phyloP scores from a whole-genome alignment of 2,888 invertebrate genomes.

The Agrotis ipsilon region DNA sequence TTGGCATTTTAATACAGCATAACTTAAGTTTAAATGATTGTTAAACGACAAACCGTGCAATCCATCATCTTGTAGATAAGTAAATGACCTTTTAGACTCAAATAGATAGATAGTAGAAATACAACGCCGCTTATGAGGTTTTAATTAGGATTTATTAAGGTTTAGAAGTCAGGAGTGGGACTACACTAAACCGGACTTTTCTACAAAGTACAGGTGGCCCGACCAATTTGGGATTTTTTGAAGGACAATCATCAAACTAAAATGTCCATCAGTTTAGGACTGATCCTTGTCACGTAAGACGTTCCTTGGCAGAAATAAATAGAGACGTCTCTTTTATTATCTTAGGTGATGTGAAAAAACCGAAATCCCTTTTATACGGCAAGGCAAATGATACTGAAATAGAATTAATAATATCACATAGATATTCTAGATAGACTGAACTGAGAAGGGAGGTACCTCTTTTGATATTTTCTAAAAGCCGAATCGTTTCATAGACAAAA shows the following conservation, averaged over 20 bases:
- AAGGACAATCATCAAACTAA: not conserved
- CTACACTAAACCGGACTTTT: slow-evolving; percentile 43
- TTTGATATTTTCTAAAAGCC: not conserved
- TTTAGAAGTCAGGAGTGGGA: slow-evolving; percentile 40
- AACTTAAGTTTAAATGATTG: slow-evolving; percentile 49
- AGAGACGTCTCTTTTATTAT: not conserved
- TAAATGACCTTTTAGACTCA: slow-evolving; percentile 63
- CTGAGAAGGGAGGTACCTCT: not conserved
- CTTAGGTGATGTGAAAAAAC: not conserved
- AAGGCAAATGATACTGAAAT: slow-evolving; percentile 13
- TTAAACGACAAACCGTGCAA: slow-evolving; percentile 57
- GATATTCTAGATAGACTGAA: not conserved
- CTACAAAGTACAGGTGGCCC: slow-evolving; percentile 14
- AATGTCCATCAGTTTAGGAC: no score
- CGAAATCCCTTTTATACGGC: slow-evolving; percentile 2
- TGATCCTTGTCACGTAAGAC: no score
- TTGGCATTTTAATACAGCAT: slow-evolving; percentile 39
- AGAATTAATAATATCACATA: slow-evolving; percentile 17
- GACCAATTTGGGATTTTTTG: slow-evolving; percentile 19
- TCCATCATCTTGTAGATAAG: slow-evolving; percentile 57
- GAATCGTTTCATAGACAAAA: slow-evolving; percentile 5
- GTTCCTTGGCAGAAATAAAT: no score
- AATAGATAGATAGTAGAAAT: slow-evolving; percentile 64
- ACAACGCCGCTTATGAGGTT: slow-evolving; percentile 59
- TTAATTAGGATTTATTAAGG: slow-evolving; percentile 65